phyloP scores from a whole-genome alignment of 1,140 invertebrate genomes.

The Drosophila repleta region DNA sequence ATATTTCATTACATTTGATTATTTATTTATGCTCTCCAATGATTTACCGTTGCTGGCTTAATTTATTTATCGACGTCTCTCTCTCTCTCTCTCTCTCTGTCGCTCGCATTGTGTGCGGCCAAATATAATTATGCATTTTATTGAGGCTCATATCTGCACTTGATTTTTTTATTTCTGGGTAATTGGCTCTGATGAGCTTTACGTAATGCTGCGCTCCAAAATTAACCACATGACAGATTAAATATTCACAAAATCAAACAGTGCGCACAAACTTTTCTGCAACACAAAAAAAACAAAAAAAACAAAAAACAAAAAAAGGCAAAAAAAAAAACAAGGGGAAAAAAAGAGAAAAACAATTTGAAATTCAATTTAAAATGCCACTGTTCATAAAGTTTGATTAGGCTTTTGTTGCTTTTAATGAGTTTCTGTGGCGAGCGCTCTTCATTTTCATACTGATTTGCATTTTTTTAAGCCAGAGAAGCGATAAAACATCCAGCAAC shows the following conservation, averaged over 20 bases:
- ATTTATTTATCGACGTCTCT: slow-evolving; percentile 6
- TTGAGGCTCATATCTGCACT: background rate
- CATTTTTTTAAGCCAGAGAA: too few species aligned
- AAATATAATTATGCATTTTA: slow-evolving; percentile 6
- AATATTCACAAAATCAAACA: background rate
- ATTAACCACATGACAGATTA: background rate
- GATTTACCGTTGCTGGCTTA: background rate
- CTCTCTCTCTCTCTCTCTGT: background rate
- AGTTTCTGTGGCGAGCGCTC: background rate
- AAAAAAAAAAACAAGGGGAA: background rate
- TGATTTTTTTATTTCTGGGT: slow-evolving; percentile 2
- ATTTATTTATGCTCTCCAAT: slow-evolving; percentile 13
- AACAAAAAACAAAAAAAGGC: background rate
- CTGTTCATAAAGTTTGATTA: background rate
- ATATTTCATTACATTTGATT: slow-evolving; percentile 22
- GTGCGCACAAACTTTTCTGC: background rate
- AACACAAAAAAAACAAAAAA: background rate
- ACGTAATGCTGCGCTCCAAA: background rate
- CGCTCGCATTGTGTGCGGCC: background rate
- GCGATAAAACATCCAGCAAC: too few species aligned
- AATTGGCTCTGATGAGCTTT: slow-evolving; percentile 7
- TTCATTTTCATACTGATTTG: background rate
- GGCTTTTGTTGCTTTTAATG: background rate
- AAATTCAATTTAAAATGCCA: background rate
- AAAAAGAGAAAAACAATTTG: background rate